A percentile compares a stretch with the other conserved stretches of the same genome.
phyloP scores from a whole-genome alignment of 2,797 vertebrate genomes.

The Botia almorhae region DNA sequence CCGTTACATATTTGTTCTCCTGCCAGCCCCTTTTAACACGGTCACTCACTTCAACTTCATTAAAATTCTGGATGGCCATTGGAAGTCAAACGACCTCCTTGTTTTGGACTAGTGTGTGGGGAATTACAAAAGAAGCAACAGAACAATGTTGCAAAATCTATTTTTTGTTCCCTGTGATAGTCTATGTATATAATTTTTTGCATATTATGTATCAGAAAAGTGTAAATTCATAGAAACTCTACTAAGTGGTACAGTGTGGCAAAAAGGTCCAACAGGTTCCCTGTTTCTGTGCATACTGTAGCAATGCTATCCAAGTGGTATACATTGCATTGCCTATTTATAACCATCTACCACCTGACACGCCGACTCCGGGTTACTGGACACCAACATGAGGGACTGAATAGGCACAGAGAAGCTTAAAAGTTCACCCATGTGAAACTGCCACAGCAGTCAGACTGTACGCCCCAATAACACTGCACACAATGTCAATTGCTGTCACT shows the following conservation, averaged over 20 bases:
- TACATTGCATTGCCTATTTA: slow-evolving; percentile 76
- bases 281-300: slow-evolving; percentile 64
- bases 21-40: slow-evolving; percentile 49
- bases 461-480: slow-evolving; percentile 5
- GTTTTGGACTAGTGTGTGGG: slow-evolving; percentile 56
- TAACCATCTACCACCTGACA: slow-evolving; percentile 67
- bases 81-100: slow-evolving; percentile 64
- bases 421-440: slow-evolving; percentile 37
- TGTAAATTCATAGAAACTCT: background rate
- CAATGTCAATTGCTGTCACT: slow-evolving; percentile 12
- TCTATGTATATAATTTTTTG: background rate
- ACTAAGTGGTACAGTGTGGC: background rate
- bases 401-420: slow-evolving; percentile 28
- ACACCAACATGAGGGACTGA: slow-evolving; percentile 44
- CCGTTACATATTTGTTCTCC: slow-evolving; percentile 16
- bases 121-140: background rate
- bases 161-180: background rate
- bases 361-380: slow-evolving; percentile 50
- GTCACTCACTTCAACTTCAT: slow-evolving; percentile 72
- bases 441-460: background rate
- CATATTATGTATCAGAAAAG: background rate
- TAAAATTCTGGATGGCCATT: slow-evolving; percentile 71
- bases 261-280: slow-evolving; percentile 1
- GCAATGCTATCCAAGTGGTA: slow-evolving; percentile 60
- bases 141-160: background rate